Base-by-base conservation (phyloP, 92 coral and sea anemone genomes). In the Montipora capitata region DNA sequence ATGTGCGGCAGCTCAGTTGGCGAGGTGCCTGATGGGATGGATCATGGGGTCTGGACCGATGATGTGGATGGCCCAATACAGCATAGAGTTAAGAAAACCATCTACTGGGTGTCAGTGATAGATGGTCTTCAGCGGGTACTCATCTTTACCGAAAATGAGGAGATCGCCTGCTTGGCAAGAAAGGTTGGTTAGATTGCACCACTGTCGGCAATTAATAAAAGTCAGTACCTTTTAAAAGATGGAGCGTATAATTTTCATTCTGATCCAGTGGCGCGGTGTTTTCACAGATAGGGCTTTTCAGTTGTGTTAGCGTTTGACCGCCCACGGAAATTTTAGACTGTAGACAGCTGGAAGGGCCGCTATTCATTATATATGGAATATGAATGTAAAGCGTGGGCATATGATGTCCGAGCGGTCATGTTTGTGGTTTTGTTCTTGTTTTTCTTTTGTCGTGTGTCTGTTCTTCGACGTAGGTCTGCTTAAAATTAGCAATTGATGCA, bases 41-140 rank as follows among this genome's bases (percentile, higher is more conserved):
- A 49, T 18, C 89, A 71, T 74, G 92, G 68, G 40, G 81, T 65
- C 59, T 79, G 81, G 67, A 48, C 52, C 52, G 96, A 97, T 66
- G 79, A 74, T 44, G 94, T 91, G 11, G 99, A 90, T 44, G 93
- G 94, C 15, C 74, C 93, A 27, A 39, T 75, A 17, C 41, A 59
- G 8, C 92, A 79, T 41, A 65, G 83, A 62, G 64, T 78, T 35
- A 91, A 85, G 85, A 94, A 78, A 89, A 96, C 95, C 8, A 85
- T 98, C 77, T 88, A 96, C 80, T 94, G 98, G 94, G 94, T 94
- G 74, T 98, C 99, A 16, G 73, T 92, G 9, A 79, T 96, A 78
- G 96, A 98, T 54, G 99, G 98, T 4, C 89, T 94, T 10, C 99
- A 96, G 74, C 81, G 99, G 58, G 98, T 96, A 10, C 64, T 98